Percentiles rank a stretch among this genome's conserved stretches.
These are phyloP conservation scores for Kryptopterus vitreolus DNA, from an alignment of 2,797 vertebrate species.

Conservation along the genomic window DNA sequence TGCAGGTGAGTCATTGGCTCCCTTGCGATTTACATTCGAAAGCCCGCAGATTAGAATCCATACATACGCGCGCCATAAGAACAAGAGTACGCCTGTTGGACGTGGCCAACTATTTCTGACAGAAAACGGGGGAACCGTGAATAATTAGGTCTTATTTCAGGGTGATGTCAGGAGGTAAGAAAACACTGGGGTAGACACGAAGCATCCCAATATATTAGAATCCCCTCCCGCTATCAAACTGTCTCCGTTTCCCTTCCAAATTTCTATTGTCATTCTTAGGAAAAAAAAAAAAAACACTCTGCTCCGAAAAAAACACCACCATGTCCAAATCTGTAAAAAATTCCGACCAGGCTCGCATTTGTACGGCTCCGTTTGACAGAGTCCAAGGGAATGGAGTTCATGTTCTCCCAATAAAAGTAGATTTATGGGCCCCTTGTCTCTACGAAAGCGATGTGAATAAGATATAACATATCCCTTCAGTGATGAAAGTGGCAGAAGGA, in stretches of 20 bases:
- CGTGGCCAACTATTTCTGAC: conserved; percentile 55
- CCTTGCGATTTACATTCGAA: conserved; percentile 48
- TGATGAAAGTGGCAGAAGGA: conserved; percentile 31
- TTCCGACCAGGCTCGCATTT: conserved; percentile 29
- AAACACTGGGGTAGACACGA: conserved; percentile 53
- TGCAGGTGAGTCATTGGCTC: conserved; percentile 37
- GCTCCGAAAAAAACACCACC: neutral
- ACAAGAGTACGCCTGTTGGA: conserved; percentile 66
- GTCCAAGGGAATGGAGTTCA: conserved; percentile 47
- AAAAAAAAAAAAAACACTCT: conserved; percentile 14
- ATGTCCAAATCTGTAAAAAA: conserved; percentile 30
- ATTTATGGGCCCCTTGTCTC: conserved; percentile 60
- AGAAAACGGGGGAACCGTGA: conserved; percentile 59
- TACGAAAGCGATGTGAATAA: conserved; percentile 60
- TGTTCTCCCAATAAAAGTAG: conserved; percentile 63
- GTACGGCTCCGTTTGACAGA: conserved; percentile 46
- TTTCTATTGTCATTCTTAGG: conserved; percentile 29
- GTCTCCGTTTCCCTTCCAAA: conserved; percentile 29
- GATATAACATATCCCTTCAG: conserved; percentile 53
- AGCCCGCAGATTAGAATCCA: conserved; percentile 39
- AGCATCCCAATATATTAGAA: conserved; percentile 57
- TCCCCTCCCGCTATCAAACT: conserved; percentile 17
- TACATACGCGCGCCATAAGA: conserved; percentile 39
- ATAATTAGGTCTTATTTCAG: conserved; percentile 64
- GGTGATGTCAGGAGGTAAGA: conserved; percentile 47